phyloP scores from a whole-genome alignment of 1,140 invertebrate species.

The Ruditapes philippinarum region DNA sequence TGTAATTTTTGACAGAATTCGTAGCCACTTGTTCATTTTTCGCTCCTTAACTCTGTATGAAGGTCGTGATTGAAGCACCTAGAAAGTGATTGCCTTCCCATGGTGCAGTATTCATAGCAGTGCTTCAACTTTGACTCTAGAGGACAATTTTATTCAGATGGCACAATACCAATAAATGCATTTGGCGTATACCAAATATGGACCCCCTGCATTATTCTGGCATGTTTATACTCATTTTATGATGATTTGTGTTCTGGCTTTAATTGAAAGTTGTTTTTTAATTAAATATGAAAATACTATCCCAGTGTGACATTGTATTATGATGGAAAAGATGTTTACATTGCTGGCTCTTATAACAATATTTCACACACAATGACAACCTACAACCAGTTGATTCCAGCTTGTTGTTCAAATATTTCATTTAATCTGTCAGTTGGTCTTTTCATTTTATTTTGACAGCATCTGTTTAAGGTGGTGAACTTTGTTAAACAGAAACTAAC shows the following conservation, averaged over 20 bases:
- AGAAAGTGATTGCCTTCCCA: background rate
- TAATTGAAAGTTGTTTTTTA: constrained; percentile 18
- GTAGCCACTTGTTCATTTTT: background rate
- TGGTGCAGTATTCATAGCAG: background rate
- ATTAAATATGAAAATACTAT: constrained; percentile 4
- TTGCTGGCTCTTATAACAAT: background rate
- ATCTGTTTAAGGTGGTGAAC: too few relatives aligned
- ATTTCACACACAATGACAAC: too few relatives aligned
- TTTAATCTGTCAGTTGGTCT: too few relatives aligned
- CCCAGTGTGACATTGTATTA: background rate
- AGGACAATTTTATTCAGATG: background rate
- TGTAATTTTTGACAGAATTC: background rate
- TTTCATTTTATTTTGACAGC: too few relatives aligned
- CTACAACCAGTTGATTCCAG: too few relatives aligned
- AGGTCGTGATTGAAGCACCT: background rate
- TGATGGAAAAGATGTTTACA: background rate
- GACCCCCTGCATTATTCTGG: background rate
- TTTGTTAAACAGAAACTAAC: too few relatives aligned
- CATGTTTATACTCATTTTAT: constrained; percentile 21
- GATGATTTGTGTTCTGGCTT: background rate
- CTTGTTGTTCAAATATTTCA: too few relatives aligned
- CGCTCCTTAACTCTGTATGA: background rate
- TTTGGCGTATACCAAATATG: background rate
- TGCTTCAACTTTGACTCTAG: constrained; percentile 8
- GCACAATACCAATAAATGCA: background rate